Base-by-base conservation (phyloP, 2,888 invertebrate species). In the Tetranychus piercei region DNA sequence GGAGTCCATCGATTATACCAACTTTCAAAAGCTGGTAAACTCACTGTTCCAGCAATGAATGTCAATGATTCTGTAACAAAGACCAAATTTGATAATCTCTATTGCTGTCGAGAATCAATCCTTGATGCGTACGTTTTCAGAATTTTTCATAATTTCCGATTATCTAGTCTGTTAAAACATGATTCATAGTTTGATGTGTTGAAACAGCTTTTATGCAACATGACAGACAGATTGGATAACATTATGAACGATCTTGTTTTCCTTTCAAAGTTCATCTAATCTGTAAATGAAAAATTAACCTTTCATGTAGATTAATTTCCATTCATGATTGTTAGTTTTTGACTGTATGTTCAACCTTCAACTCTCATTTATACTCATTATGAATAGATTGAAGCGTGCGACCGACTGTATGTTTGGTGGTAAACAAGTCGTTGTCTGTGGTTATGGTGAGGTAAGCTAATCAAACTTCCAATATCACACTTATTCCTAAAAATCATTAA, bases 331-430 rank as follows among this genome's bases (percentile, higher is more conserved):
- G 55, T 55, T 55, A 55, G 15, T 6, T 55, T 55, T 15, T 15
- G 34, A 34, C 5, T 34, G 34, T 55, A 15, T 15, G 15, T 55
- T 55, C 55, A 55, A 55, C 55, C 55, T 55, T 55, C 11, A 15
- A 15, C 20, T 44, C n/a, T 72, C 44, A 72, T 20, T 75, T 65
- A 34, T 44, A 23, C 18, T 71, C 20, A 75, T 70, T 43, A 75
- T 65, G 76, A 76, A n/a, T 79, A 90, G 90, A 74, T 81, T 91
- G 77, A 93, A 93, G 82, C 86, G 93, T 77, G 91, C 92, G 64
- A 93, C 93, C 6, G 96, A 96, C 81, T 88, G 95, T 15, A 96
- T 96, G 96, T 94, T 96, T 82, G 95, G 94, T 20, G 96, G 96
- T 0, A 95, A 96, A 81, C 94, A 94, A 84, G 92, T 94, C 0